Evolutionary conservation across 2,113 vertebrate species (phyloP), one percentile per base, ranked within the genome.

Genomic region (Saguinus midas): DNA sequence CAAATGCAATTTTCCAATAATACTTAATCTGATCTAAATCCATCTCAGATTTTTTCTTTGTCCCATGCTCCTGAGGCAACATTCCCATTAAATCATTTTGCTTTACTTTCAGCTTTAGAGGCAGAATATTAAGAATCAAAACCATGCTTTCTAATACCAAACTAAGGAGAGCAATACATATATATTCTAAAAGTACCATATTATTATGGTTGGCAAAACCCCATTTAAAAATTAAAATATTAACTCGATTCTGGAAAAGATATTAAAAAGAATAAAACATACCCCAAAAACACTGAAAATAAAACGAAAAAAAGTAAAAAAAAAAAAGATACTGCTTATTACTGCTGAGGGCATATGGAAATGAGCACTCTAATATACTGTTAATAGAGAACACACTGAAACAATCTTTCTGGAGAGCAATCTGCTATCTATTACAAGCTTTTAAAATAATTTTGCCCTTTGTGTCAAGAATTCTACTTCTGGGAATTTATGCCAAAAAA

Each of bases 401-500:
- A 96, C 17, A 61, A 88, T 89, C 29, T 87, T 93, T 93, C 43
- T 45, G n/a, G 78, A 83, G 96, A 96, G 66, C 52, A 96, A 81
- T 84, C 52, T 88, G 40, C 8, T 91, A 89, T 43, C 73, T 92
- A 76, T 61, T 29, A 23, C n/a, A 94, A 93, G 45, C 25, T 93
- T 88, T 93, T 84, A 93, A 97, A 97, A 82, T 75, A 81, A 93
- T 81, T 76, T 14, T 79, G 14, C 55, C n/a, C 48, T 96, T 79
- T 75, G 32, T 81, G 2, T 66, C 29, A 55, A 80, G 66, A 92
- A 90, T 84, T 84, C n/a, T 21, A 93, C 52, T 76, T 93, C 55
- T 87, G 76, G 43, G 14, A 92, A 82, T 5, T 89, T 81, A 84
- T 37, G 25, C 25, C 81, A 85, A 37, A 64, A 70, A 23, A 73